Base-by-base conservation (phyloP, 2,888 invertebrate species). In the Drosophila infuscata region DNA sequence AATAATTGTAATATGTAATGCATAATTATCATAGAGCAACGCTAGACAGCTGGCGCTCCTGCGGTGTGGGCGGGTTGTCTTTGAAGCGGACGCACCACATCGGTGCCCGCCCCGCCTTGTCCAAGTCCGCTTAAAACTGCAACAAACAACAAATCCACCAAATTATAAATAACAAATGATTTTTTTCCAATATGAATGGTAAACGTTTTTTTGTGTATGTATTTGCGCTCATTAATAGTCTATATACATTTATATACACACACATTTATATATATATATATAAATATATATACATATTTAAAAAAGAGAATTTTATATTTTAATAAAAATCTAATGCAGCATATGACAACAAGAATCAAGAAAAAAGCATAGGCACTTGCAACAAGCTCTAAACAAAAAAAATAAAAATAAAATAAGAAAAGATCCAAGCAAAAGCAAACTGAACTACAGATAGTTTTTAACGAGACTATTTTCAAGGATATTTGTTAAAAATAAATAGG, bases 131-230 rank as follows among this genome's bases (percentile, higher is more conserved):
- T 76, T 72, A 32, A 80, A 86, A 89, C 84, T 79, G 84, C 67
- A 81, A 86, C 68, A 80, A 82, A 65, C 51, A 83, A 88, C 90
- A 88, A 86, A 89, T 83, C 87, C 90, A 88, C 90, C 90, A 88
- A 83, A 88, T 72, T 72, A 68, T 54, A 77, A 72, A 76, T 68
- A 80, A 83, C 66, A 41, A 69, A 79, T 69, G 67, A 74, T 83
- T 80, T 80, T 82, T 81, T 78, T 63, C 65, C 70, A 46, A 76
- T 80, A 79, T 62, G 68, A 68, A 64, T 41, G 61, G 52, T 64
- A 70, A 81, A 72, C 69, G 68, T 72, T 70, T 74, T 74, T 76
- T 82, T 68, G 76, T 81, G 76, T 72, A 76, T 87, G 79, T 83
- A 82, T 82, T 79, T 83, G 78, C 74, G 80, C 78, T 82, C 78